These are phyloP conservation scores for Catocala fraxini DNA, from an alignment of 2,888 invertebrate genomes.

Conservation along the genomic window DNA sequence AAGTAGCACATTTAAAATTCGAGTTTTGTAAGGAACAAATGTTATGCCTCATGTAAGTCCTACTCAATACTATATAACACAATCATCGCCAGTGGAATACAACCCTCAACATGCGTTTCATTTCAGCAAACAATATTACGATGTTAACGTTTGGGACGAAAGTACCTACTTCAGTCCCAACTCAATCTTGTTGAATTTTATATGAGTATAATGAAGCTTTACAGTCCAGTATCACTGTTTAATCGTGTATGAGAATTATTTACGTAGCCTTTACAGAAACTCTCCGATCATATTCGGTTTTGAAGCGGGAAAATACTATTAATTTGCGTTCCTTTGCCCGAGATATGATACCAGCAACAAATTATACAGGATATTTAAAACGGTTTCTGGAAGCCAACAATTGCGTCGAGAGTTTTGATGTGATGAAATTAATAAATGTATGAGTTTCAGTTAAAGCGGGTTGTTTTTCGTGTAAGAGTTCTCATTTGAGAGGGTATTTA, in stretches of 20 bases:
- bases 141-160: constrained; percentile 5
- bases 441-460: no score
- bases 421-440: no score
- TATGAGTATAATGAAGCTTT: constrained; percentile 23
- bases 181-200: constrained; percentile 25
- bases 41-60: no score
- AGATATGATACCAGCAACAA: not conserved
- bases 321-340: constrained; percentile 15
- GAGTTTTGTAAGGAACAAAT: no score
- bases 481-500: no score
- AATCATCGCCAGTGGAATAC: no score
- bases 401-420: not conserved
- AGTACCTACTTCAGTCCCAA: constrained; percentile 9
- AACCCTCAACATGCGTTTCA: no score
- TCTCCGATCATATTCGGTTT: constrained; percentile 2
- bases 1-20: no score
- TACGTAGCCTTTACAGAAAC: constrained; percentile 1
- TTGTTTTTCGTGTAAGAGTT: no score
- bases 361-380: not conserved
- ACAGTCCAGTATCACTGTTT: constrained; percentile 4
- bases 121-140: no score
- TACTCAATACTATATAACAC: no score
- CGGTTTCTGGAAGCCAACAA: not conserved
- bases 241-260: constrained; percentile 17
- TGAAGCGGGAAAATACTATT: constrained; percentile 26